Evolutionary conservation across 1,140 invertebrate genomes (phyloP).

Genomic region (Monomorium pharaonis): DNA sequence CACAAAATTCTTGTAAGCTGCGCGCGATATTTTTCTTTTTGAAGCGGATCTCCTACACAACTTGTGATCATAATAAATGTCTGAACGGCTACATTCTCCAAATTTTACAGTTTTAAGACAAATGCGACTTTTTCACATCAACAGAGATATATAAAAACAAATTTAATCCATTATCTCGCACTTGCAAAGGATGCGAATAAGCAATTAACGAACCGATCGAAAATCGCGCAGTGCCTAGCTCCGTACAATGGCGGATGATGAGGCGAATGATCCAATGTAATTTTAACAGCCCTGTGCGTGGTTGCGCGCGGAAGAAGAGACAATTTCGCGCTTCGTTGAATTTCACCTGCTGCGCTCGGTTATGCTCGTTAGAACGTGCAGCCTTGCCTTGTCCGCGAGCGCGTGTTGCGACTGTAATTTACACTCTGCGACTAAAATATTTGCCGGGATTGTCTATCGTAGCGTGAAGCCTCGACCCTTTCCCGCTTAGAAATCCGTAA

Average conservation of each 20-base stretch:
- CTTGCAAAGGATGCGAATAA: neutral
- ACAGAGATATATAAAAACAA: too few relatives aligned
- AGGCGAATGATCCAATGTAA: slow-evolving; percentile 52
- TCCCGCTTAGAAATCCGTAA: neutral
- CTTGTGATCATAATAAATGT: neutral
- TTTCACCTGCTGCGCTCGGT: slow-evolving; percentile 68
- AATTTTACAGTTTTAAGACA: neutral
- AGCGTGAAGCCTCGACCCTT: neutral
- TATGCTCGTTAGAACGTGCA: slow-evolving; percentile 46
- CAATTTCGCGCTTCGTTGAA: slow-evolving; percentile 76
- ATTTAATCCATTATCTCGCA: neutral
- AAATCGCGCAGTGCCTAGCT: neutral
- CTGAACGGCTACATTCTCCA: neutral
- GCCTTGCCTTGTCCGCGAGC: slow-evolving; percentile 47
- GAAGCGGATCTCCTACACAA: too few relatives aligned
- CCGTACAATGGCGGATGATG: slow-evolving; percentile 21
- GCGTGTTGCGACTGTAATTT: neutral
- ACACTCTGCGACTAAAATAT: slow-evolving; percentile 33
- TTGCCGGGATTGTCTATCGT: neutral
- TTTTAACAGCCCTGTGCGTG: slow-evolving; percentile 62
- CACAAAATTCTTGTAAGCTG: neutral
- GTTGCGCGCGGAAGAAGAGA: slow-evolving; percentile 66
- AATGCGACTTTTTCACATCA: neutral
- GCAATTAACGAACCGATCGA: slow-evolving; percentile 23
- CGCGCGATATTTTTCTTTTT: neutral